Evolutionary conservation across 1,140 invertebrate species (phyloP).

Genomic region (Drosophila serrata): DNA sequence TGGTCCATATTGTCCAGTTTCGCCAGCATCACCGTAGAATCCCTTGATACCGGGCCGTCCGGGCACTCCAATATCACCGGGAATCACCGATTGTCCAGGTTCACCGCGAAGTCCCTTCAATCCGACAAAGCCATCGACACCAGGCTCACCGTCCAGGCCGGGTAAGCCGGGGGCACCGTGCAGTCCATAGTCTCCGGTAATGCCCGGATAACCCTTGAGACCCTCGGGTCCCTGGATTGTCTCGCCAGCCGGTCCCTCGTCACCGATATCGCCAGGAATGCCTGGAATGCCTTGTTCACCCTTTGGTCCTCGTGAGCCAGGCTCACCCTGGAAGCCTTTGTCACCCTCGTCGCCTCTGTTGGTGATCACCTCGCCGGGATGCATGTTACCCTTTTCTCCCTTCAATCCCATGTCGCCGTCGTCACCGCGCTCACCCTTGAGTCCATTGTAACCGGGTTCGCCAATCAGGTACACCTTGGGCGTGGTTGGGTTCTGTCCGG

Average conservation of each 20-base stretch:
- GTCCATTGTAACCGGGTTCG: constrained; percentile 85
- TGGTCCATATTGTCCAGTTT: constrained; percentile 52
- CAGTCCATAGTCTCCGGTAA: constrained; percentile 68
- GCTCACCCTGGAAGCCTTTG: constrained; percentile 50
- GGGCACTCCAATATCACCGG: constrained; percentile 82
- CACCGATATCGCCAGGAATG: constrained; percentile 45
- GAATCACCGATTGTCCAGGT: constrained; percentile 84
- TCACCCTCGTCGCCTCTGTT: constrained; percentile 73
- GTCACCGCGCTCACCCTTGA: constrained; percentile 85
- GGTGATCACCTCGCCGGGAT: constrained; percentile 78
- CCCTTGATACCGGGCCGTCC: constrained; percentile 85
- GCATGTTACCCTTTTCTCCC: constrained; percentile 87
- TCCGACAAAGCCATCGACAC: constrained; percentile 85
- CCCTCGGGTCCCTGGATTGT: constrained; percentile 85
- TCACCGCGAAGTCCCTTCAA: constrained; percentile 86
- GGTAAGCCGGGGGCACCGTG: constrained; percentile 85
- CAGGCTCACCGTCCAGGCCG: constrained; percentile 85
- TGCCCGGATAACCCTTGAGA: constrained; percentile 87
- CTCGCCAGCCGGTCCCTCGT: constrained; percentile 62
- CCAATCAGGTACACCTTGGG: constrained; percentile 86
- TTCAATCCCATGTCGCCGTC: constrained; percentile 85
- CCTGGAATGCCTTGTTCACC: constrained; percentile 71
- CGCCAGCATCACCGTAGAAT: constrained; percentile 85
- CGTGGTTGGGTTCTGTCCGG: constrained; percentile 78
- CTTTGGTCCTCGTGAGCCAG: constrained; percentile 73